Evolutionary conservation across 2,113 vertebrate genomes (phyloP).

Genomic region (Phaethon lepturus): DNA sequence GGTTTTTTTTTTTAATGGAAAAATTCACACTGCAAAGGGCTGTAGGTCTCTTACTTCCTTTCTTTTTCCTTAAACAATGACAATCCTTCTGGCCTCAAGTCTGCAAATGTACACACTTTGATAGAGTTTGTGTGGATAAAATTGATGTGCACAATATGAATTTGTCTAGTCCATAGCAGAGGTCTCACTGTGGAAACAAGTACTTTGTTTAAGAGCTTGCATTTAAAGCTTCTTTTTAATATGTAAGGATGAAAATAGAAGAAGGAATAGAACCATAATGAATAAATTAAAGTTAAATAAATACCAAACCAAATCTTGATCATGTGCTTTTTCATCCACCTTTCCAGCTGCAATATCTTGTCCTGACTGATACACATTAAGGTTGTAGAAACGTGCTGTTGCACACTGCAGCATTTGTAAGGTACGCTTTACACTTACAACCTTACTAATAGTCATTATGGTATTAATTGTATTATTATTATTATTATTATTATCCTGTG

Average conservation of each 20-base stretch:
- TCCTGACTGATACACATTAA: background rate
- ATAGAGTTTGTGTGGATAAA: background rate
- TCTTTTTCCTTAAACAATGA: background rate
- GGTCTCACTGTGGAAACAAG: background rate
- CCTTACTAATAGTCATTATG: background rate
- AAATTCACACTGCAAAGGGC: background rate
- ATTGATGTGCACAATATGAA: background rate
- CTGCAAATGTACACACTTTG: background rate
- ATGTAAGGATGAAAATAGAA: background rate
- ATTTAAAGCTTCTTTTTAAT: background rate
- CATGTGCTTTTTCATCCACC: rapidly evolving
- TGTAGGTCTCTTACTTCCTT: background rate
- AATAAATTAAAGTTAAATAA: background rate
- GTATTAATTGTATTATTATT: background rate
- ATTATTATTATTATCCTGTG: too few species aligned
- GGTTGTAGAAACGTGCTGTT: background rate
- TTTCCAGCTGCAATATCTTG: background rate
- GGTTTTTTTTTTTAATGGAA: background rate
- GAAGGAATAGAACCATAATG: background rate
- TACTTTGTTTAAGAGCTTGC: background rate
- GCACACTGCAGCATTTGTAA: background rate
- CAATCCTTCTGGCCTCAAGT: background rate
- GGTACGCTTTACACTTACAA: background rate
- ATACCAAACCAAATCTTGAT: background rate
- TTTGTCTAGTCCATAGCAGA: background rate